Evolutionary conservation across 1,140 invertebrate species (phyloP), one percentile per base, ranked within the genome.

Genomic region (Holcopasites calliopsidis): DNA sequence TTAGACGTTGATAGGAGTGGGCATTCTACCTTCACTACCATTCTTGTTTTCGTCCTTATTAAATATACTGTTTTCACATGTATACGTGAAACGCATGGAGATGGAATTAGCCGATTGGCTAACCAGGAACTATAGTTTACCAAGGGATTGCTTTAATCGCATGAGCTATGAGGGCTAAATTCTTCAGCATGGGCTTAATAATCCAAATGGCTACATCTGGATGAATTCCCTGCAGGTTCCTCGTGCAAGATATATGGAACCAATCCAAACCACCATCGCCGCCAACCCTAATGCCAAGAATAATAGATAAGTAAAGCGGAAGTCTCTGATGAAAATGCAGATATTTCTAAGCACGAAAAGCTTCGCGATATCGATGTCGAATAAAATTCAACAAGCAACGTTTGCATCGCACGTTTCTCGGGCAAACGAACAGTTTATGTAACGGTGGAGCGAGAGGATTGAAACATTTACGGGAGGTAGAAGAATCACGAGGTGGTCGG

Each of bases 381-480:
- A 11, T 0, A 18, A 42, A 38, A 7, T 38, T 13, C 3, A 16
- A 26, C 4, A 11, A 7, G 42, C 42, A 47, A 18, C 4, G 2
- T 6, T 18, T 21, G 3, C 16, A 21, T 71, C 44, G 44, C 31
- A n/a, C 35, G 16, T 57, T 23, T 49, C 60, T 52, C 54, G 26
- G 18, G 35, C 47, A 28, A 50, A 42, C 33, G 77, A 79, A 68
- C 61, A 31, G 65, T 80, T 80, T 60, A 79, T 38, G 58, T 38
- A 73, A 77, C 55, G 50, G 26, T 1, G 23, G 31, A 33, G 75
- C 75, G 26, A 33, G 65, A 44, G 57, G n/a, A 49, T 49, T 76
- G 68, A 76, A 68, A 80, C 52, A 73, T 73, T 73, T 28, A 73
- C 28, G 28, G n/a, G 21, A 28, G 13, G 60, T 10, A 1, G 23